Base-by-base conservation (phyloP, 1,140 invertebrate species). In the Harpegnathos saltator region DNA sequence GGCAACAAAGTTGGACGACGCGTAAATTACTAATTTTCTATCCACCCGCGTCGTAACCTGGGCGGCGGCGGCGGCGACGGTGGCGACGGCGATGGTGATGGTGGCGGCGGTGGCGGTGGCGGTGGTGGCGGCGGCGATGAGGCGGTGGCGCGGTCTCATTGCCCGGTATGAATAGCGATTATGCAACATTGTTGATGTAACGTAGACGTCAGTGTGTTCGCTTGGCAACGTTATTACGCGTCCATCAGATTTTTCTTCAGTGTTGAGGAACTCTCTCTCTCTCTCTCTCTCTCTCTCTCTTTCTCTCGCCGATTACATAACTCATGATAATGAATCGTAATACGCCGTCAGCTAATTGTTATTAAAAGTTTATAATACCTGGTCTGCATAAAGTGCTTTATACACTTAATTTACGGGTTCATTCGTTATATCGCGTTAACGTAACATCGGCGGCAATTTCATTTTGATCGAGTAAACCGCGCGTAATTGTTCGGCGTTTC, bases 21-120 rank as follows among this genome's bases (percentile, higher is more conserved):
- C 38, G 75, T 80, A 80, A 80, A 80, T 80, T 71, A 71, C 52
- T 80, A 80, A 80, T 80, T 80, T 80, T 80, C 65, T 58, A 71
- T 78, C 63, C 75, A 9, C 22, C n/a, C 63, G 52, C 5, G 1
- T 38, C 29, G 74, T 56, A 54, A 44, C 33, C 7, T 22, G 17
- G 14, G 12, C 74, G 63, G 62, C 63, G 29, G 11, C 19, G 22
- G 38, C 7, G 38, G 38, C 38, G 7, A n/a, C n/a, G 29, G 29
- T 33, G 29, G 29, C 29, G 29, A 5, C 5, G 14, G 12, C 74
- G 63, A 48, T 54, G 29, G 11, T 14, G 22, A 11, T 11, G 38
- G 38, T 11, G 9, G 52, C 75, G 14, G 12, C 74, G 63, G 62
- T 54, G 29, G 11, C 19, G 22, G 38, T 11, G 38, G 38, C 38